These are phyloP conservation scores for Mimachlamys varia DNA, from an alignment of 2,888 invertebrate species.

Conservation along the genomic window DNA sequence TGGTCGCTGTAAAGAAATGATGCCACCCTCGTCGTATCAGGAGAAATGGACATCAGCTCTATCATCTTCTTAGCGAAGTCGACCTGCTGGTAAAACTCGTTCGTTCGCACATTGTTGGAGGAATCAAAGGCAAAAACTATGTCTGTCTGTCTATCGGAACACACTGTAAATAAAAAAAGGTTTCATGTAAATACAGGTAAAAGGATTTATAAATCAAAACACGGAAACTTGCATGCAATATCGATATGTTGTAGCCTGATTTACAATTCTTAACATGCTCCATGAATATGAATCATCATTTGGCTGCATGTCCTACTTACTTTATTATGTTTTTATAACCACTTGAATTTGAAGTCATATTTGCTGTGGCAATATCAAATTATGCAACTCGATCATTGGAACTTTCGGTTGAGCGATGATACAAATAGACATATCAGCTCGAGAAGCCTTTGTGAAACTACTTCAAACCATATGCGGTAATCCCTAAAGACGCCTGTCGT, in stretches of 20 bases:
- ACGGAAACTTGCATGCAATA: no score
- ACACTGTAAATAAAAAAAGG: conserved; percentile 58
- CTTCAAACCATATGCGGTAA: background rate
- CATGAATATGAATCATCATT: background rate
- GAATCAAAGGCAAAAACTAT: conserved; percentile 73
- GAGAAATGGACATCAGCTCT: conserved; percentile 65
- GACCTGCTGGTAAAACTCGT: conserved; percentile 71
- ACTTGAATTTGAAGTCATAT: no score
- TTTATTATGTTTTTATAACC: no score
- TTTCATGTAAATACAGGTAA: no score
- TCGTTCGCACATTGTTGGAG: conserved; percentile 66
- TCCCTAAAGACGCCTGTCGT: background rate
- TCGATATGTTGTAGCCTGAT: background rate
- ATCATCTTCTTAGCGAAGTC: conserved; percentile 70
- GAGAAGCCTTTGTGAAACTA: background rate
- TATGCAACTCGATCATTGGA: background rate
- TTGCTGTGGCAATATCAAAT: background rate
- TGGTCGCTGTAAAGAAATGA: conserved; percentile 71
- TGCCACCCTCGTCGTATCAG: conserved; percentile 67
- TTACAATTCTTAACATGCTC: background rate
- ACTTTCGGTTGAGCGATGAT: background rate
- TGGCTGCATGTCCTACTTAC: no score
- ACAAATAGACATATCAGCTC: background rate
- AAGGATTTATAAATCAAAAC: no score
- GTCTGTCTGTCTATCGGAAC: conserved; percentile 64